Percentiles rank a stretch among this genome's conserved stretches.
These are phyloP conservation scores for Erynnis tages DNA, from an alignment of 2,888 invertebrate genomes.

Conservation along the genomic window DNA sequence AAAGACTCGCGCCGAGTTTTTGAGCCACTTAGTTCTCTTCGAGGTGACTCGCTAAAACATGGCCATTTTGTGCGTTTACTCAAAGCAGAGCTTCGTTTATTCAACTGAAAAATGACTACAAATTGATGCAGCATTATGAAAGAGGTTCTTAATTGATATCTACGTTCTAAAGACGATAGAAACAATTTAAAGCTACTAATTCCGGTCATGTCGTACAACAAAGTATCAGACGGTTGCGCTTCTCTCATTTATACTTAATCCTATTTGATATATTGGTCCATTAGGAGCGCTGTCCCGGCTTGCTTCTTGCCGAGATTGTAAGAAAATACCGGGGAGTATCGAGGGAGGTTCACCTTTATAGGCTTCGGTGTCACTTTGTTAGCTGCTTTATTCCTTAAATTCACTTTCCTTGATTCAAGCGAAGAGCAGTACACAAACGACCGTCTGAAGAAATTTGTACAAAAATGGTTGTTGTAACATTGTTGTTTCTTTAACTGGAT, in stretches of 20 bases:
- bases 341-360: constrained; percentile 53
- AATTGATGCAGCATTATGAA: background rate
- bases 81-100: too few relatives aligned
- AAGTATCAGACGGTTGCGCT: constrained; percentile 62
- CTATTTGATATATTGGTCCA: constrained; percentile 76
- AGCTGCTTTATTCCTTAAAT: constrained; percentile 31
- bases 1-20: too few relatives aligned
- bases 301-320: constrained; percentile 61
- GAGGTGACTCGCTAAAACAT: too few relatives aligned
- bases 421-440: constrained; percentile 32
- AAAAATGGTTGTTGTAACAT: too few relatives aligned
- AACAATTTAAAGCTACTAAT: constrained; percentile 52
- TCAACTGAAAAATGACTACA: too few relatives aligned
- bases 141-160: constrained; percentile 4
- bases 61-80: too few relatives aligned
- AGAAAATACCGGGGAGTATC: constrained; percentile 58
- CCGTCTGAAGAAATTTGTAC: too few relatives aligned
- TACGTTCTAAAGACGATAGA: constrained; percentile 39
- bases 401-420: constrained; percentile 28
- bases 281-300: constrained; percentile 67
- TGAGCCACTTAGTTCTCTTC: too few relatives aligned
- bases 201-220: constrained; percentile 62
- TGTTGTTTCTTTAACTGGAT: too few relatives aligned
- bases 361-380: constrained; percentile 40
- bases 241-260: constrained; percentile 75